These are phyloP conservation scores for Pseudopodoces humilis DNA, from an alignment of 2,113 vertebrate species.

Conservation along the genomic window DNA sequence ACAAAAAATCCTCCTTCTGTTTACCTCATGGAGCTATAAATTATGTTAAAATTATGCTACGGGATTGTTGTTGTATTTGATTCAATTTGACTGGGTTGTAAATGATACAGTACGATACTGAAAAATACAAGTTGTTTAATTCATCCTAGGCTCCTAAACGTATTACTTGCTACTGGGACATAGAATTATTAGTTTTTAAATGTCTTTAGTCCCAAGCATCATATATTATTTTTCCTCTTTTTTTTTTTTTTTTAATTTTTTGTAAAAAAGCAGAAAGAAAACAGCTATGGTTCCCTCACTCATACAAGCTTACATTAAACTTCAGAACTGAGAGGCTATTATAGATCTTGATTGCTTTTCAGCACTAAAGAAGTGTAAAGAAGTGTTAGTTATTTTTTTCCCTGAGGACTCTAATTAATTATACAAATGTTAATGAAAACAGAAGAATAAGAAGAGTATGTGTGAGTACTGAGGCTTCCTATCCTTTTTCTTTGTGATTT, in stretches of 20 bases:
- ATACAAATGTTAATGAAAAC: slow-evolving; percentile 31
- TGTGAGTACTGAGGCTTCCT: neutral
- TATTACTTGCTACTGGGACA: neutral
- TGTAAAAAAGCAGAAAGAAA: neutral
- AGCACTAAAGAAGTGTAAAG: slow-evolving; percentile 20
- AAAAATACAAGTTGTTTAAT: slow-evolving; percentile 19
- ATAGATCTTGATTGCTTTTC: slow-evolving; percentile 32
- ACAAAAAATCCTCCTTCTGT: neutral
- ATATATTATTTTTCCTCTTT: neutral
- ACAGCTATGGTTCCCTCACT: neutral
- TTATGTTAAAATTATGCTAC: neutral
- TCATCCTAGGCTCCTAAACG: neutral
- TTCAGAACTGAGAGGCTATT: slow-evolving; percentile 28
- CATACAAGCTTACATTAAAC: neutral
- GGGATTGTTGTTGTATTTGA: neutral
- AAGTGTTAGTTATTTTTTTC: slow-evolving; percentile 22
- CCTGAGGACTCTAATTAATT: slow-evolving; percentile 46
- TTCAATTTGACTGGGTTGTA: neutral
- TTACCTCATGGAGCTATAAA: slow-evolving; percentile 5
- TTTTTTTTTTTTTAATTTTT: neutral
- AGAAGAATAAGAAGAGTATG: neutral
- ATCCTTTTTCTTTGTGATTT: neutral
- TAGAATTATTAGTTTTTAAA: neutral
- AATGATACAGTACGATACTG: neutral
- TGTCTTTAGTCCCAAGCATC: neutral